These are phyloP conservation scores for Darevskia nairensis DNA, from an alignment of 2,797 vertebrate species.

Conservation along the genomic window DNA sequence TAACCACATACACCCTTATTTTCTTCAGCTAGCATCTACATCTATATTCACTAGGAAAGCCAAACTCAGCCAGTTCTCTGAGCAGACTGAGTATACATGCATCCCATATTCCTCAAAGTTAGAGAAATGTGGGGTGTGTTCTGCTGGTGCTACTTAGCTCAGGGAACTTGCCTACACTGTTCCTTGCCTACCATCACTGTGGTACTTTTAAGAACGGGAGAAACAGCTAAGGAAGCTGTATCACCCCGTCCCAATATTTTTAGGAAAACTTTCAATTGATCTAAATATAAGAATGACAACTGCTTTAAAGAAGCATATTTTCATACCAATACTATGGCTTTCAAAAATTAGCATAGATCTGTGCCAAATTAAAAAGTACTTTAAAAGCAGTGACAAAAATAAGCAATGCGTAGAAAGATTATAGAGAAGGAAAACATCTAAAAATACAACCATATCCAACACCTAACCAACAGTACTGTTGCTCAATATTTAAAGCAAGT, in stretches of 20 bases:
- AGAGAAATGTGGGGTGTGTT: not conserved
- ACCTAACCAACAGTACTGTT: slow-evolving; percentile 19
- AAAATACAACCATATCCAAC: not conserved
- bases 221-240: not conserved
- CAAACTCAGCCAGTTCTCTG: not conserved
- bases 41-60: not conserved
- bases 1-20: not conserved
- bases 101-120: not conserved
- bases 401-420: not conserved
- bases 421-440: not conserved
- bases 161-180: not conserved
- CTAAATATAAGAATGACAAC: not conserved
- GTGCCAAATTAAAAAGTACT: not conserved
- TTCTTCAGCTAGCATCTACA: not conserved
- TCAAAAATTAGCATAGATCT: not conserved
- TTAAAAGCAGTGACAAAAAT: not conserved
- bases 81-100: not conserved
- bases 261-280: not conserved
- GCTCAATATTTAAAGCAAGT: not conserved
- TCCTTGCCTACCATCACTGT: not conserved
- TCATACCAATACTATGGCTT: not conserved
- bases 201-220: not conserved
- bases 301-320: not conserved
- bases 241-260: not conserved
- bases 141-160: not conserved